Base-by-base conservation (phyloP, 2,888 invertebrate species). In the Auanema freiburgensis region DNA sequence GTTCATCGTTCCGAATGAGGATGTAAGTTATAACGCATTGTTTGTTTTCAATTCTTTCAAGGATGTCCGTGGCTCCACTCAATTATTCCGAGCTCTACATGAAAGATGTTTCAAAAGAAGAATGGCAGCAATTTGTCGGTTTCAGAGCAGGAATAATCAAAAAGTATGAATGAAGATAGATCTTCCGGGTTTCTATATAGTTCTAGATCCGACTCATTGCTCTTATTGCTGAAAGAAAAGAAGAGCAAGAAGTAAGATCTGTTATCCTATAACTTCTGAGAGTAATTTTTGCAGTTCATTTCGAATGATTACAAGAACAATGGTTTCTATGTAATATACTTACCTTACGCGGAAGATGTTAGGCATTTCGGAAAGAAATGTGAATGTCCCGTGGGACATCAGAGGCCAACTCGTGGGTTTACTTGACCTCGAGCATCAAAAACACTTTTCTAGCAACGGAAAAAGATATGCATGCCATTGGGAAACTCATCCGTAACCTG, bases 151-250 rank as follows among this genome's bases (percentile, higher is more conserved):
- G 12, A 18, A 51, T 11, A 62, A 62, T 52, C 62, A 62, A 18
- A 62, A 62, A 41, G 61, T 55, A 41, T 33, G 8, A 33, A n/a
- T n/a, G n/a, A n/a, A n/a, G n/a, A n/a, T n/a, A n/a, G n/a, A n/a
- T n/a, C 6, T 53, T 54, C n/a, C 16, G 6, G 40, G 18, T 21
- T 2, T 18, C 24, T 11, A 21, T 18, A 24, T 5, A 11, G 1
- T 53, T 60, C n/a, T 24, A 60, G 61, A 51, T 62, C 12, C 62
- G 62, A 10, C 41, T 62, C 6, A 57, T 57, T 4, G 62, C 62
- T 11, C 57, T 62, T 8, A 40, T 62, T 23, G 56, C 62, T 18
- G 50, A 46, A 21, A 16, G 10, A 18, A 46, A 62, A 12, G 33
- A 57, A 50, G 50, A 56, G 41, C 14, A 10, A 40, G 23, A 49